phyloP scores from a whole-genome alignment of 1,140 invertebrate genomes.

The Pectinophora gossypiella region DNA sequence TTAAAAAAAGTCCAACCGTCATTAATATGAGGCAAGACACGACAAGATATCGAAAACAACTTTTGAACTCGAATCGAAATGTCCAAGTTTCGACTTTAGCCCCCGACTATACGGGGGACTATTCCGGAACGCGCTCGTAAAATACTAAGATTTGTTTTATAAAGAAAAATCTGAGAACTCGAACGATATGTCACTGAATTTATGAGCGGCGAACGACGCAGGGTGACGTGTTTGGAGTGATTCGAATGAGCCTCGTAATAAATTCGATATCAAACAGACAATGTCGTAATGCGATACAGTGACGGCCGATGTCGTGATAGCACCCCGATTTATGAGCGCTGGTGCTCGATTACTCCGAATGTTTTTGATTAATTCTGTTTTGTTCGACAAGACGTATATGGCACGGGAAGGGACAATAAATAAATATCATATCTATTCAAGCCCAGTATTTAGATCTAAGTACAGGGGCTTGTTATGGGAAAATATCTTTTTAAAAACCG shows the following conservation, averaged over 20 bases:
- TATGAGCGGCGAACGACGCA: constrained; percentile 42
- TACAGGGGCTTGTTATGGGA: no score
- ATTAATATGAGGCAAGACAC: constrained; percentile 55
- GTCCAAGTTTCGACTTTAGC: constrained; percentile 25
- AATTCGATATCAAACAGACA: constrained; percentile 52
- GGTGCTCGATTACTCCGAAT: constrained; percentile 19
- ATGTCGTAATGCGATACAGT: constrained; percentile 51
- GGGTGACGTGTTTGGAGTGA: constrained; percentile 50
- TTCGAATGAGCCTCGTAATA: constrained; percentile 45
- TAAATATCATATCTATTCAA: no score
- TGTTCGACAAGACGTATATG: background rate
- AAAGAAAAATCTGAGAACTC: constrained; percentile 47
- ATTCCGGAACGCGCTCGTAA: background rate
- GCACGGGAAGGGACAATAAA: no score
- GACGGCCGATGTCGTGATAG: constrained; percentile 43
- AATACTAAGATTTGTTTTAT: no score
- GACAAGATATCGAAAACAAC: constrained; percentile 19
- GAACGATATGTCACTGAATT: constrained; percentile 57
- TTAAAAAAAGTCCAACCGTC: constrained; percentile 45
- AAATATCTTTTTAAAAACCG: no score
- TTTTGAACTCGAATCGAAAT: constrained; percentile 10
- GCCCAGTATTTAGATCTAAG: no score
- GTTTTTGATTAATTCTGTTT: constrained; percentile 39
- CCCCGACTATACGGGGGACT: background rate
- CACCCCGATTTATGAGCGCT: constrained; percentile 38